A percentile compares a stretch with the other conserved stretches of the same genome.
These are phyloP conservation scores for Helogale parvula DNA, from an alignment of 2,113 vertebrate species.

Conservation along the genomic window DNA sequence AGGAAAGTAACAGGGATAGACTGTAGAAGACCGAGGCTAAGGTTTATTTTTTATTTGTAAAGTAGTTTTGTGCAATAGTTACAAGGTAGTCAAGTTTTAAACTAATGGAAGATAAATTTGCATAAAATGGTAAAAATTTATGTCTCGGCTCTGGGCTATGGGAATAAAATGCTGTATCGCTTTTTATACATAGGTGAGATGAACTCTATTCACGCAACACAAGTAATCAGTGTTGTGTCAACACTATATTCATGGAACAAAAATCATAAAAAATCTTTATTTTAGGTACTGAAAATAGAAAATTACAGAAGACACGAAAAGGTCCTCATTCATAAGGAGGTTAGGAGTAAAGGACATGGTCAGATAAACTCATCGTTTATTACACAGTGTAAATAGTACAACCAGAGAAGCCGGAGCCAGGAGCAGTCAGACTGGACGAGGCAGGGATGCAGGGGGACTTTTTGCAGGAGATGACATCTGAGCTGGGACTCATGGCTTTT, in stretches of 20 bases:
- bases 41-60: background rate
- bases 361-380: background rate
- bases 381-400: background rate
- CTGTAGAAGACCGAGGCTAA: background rate
- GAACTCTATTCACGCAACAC: background rate
- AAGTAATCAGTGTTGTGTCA: background rate
- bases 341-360: background rate
- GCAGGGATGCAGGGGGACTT: background rate
- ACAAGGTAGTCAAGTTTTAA: background rate
- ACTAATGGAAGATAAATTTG: background rate
- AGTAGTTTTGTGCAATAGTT: background rate
- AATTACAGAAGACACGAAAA: background rate
- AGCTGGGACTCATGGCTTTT: background rate
- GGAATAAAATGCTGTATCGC: background rate
- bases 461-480: background rate
- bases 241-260: background rate
- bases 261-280: background rate
- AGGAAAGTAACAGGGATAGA: background rate
- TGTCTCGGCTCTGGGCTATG: background rate
- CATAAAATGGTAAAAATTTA: background rate
- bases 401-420: background rate
- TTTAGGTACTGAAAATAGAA: background rate
- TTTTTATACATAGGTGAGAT: background rate
- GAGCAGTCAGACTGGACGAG: background rate
- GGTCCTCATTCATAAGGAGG: background rate